A percentile compares a stretch with the other conserved stretches of the same genome.
These are phyloP conservation scores for Anaspis maculata DNA, from an alignment of 2,888 invertebrate genomes.

Conservation along the genomic window DNA sequence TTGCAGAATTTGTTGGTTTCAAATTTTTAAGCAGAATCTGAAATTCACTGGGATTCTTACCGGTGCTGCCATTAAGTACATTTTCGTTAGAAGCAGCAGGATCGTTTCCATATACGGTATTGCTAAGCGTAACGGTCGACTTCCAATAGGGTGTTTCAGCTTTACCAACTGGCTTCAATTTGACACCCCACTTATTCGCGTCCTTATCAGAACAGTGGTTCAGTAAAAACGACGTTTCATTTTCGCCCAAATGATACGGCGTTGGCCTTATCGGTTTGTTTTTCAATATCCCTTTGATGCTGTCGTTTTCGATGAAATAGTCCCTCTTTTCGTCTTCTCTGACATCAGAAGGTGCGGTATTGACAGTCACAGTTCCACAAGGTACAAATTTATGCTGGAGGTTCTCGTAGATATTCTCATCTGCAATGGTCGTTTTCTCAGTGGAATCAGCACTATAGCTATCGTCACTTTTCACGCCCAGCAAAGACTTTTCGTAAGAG, in stretches of 20 bases:
- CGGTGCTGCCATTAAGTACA: conserved; percentile 1
- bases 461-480: conserved; percentile 24
- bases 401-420: not conserved
- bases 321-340: conserved; percentile 26
- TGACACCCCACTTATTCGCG: conserved; percentile 46
- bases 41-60: conserved; percentile 30
- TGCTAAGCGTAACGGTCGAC: conserved; percentile 40
- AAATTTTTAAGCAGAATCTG: conserved; percentile 34
- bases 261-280: conserved; percentile 67
- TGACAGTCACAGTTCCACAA: conserved; percentile 27
- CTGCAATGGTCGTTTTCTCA: conserved; percentile 1
- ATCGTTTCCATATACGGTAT: conserved; percentile 31
- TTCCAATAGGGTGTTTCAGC: conserved; percentile 38
- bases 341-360: conserved; percentile 12
- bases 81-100: no score
- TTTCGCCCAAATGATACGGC: conserved; percentile 65
- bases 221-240: conserved; percentile 42
- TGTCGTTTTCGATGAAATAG: conserved; percentile 26
- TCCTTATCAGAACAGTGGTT: conserved; percentile 22
- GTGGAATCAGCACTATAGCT: not conserved
- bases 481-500: conserved; percentile 41
- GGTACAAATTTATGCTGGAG: no score
- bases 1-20: conserved; percentile 26
- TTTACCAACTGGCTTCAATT: conserved; percentile 40
- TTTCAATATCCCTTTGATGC: conserved; percentile 63